Evolutionary conservation across 2,888 invertebrate genomes (phyloP).

Genomic region (Brachylomia viminalis): DNA sequence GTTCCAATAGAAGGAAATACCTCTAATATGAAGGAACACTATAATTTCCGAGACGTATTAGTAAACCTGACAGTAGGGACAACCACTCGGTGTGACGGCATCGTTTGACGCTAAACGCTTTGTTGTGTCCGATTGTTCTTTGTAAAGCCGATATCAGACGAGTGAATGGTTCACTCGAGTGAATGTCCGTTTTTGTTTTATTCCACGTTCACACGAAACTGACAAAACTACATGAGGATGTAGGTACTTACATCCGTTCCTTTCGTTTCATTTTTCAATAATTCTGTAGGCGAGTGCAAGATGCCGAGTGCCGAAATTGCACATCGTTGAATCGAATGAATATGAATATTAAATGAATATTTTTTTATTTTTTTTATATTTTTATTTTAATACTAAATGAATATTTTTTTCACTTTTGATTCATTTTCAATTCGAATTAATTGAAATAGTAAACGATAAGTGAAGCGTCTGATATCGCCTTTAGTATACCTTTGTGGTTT

Average conservation of each 20-base stretch:
- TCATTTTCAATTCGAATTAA: neutral
- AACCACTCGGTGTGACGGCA: constrained; percentile 3
- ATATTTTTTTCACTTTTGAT: neutral
- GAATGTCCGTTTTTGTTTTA: neutral
- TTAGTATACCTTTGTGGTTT: constrained; percentile 45
- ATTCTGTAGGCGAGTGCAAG: neutral
- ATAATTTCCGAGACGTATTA: constrained; percentile 59
- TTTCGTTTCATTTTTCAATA: neutral
- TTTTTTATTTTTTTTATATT: too few species aligned
- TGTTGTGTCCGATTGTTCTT: constrained; percentile 46
- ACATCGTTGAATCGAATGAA: neutral
- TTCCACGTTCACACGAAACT: neutral
- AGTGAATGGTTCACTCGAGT: neutral
- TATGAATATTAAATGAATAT: too few species aligned
- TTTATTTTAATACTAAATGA: too few species aligned
- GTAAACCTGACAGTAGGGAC: constrained; percentile 44
- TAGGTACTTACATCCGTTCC: neutral
- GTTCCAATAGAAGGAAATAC: constrained; percentile 38
- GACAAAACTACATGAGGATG: neutral
- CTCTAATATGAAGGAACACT: constrained; percentile 30
- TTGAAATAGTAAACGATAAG: neutral
- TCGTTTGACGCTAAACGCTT: constrained; percentile 59
- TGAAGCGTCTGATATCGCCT: neutral
- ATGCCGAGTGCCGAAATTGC: neutral
- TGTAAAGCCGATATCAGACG: constrained; percentile 28